A percentile compares a stretch with the other conserved stretches of the same genome.
Evolutionary conservation across 2,888 invertebrate genomes (phyloP).

Genomic region (Mythimna vitellina): DNA sequence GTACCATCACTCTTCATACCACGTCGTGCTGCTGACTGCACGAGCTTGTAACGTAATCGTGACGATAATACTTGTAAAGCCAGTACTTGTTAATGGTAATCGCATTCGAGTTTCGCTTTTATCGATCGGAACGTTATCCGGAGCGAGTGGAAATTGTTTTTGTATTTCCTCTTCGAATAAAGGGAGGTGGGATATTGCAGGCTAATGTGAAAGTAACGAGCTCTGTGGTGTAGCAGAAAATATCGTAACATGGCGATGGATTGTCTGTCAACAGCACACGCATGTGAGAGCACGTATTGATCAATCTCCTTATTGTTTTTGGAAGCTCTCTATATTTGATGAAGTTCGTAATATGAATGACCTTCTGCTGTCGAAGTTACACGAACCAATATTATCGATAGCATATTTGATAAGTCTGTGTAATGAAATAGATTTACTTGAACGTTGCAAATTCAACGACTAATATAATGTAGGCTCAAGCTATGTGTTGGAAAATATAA

Average conservation of each 20-base stretch:
- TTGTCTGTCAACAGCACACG: slow-evolving; percentile 70
- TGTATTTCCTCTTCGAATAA: slow-evolving; percentile 64
- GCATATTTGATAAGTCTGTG: slow-evolving; percentile 44
- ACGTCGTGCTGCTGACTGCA: slow-evolving; percentile 5
- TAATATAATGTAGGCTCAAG: background rate
- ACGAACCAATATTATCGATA: slow-evolving; percentile 45
- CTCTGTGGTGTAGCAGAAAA: slow-evolving; percentile 30
- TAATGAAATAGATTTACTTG: slow-evolving; percentile 42
- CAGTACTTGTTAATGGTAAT: slow-evolving; percentile 59
- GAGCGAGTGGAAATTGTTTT: slow-evolving; percentile 76
- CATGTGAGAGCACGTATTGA: slow-evolving; percentile 75
- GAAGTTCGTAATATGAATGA: slow-evolving; percentile 64
- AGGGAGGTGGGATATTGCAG: slow-evolving; percentile 56
- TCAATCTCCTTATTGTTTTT: slow-evolving; percentile 76
- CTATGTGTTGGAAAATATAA: slow-evolving; percentile 2
- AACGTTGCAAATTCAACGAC: slow-evolving; percentile 27
- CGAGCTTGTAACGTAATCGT: slow-evolving; percentile 22
- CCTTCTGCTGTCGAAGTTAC: slow-evolving; percentile 52
- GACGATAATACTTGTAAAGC: slow-evolving; percentile 57
- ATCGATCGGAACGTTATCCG: slow-evolving; percentile 83
- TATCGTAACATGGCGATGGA: slow-evolving; percentile 26
- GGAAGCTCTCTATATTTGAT: slow-evolving; percentile 65
- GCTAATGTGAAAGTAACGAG: slow-evolving; percentile 70
- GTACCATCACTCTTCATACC: slow-evolving; percentile 67
- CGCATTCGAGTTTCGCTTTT: slow-evolving; percentile 69